Evolutionary conservation across 2,113 vertebrate genomes (phyloP), one percentile per base, ranked within the genome.

Genomic region (Anhinga rufa): DNA sequence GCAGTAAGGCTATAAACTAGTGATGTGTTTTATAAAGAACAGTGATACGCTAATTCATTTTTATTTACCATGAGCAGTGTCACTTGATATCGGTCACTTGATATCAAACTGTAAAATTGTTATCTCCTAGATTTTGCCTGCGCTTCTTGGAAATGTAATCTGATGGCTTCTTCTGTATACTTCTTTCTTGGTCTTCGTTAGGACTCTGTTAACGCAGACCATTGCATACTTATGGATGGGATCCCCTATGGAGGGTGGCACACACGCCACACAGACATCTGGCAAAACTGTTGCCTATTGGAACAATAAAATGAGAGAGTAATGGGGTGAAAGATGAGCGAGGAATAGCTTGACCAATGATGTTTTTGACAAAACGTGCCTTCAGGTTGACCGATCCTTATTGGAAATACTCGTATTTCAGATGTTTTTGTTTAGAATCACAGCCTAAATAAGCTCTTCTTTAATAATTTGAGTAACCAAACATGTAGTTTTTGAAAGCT

Each of bases 191-290:
- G 14, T 21, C 32, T 46, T 14, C 1, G 0, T 36, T 42, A 25
- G 54, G 76, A 10, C 24, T 65, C 21, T n/a, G 17, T 10, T 49
- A 22, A 24, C 5, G 12, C 44, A 74, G 31, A 40, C 19, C 65
- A 2, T 20, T 31, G 58, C 3, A 1, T 13, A 14, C 2, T 0
- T 2, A 0, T 12, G 8, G 49, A 3, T 38, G 52, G 54, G 14
- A 19, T 54, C 49, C n/a, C 49, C 17, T 14, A 0, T 4, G 22
- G 40, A 55, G 32, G 24, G 22, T 25, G 31, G 8, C 4, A 6
- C 38, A 11, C 6, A 1, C 1, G 1, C 9, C 20, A 32, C 44
- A 4, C 25, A 18, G 60, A 32, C 52, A 42, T 36, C 7, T 29
- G 87, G 31, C 64, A 32, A 18, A 96, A 32, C 42, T 32, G 9